Conservation (phyloP, 2,113 vertebrate species). For the Eretmochelys imbricata region DNA sequence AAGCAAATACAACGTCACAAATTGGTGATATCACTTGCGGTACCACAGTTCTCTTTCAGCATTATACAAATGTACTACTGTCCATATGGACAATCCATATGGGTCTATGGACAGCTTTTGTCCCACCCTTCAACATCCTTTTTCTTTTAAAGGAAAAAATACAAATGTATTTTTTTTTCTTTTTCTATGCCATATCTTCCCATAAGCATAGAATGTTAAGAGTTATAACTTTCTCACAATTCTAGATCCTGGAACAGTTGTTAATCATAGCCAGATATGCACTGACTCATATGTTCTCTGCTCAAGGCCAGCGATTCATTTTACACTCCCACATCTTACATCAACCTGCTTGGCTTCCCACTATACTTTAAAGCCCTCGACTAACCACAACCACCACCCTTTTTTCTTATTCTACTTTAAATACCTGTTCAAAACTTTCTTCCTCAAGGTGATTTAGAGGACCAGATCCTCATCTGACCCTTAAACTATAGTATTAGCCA, state of each 20-base stretch:
- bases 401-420: background rate
- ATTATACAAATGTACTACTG: background rate
- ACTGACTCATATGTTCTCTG: background rate
- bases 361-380: background rate
- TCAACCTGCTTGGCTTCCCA: background rate
- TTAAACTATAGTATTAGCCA: constrained; percentile 8
- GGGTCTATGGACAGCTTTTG: background rate
- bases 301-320: background rate
- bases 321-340: rapidly evolving
- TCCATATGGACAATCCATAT: background rate
- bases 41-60: rapidly evolving
- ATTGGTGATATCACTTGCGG: background rate
- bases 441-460: background rate
- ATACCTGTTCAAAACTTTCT: background rate
- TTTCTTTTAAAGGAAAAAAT: background rate
- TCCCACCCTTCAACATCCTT: background rate
- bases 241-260: background rate
- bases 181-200: background rate
- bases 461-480: background rate
- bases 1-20: background rate
- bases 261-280: background rate
- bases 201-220: background rate
- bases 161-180: background rate
- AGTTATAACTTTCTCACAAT: background rate
- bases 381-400: background rate